Conservation (phyloP, 2,113 vertebrate genomes). For the Gambusia affinis region DNA sequence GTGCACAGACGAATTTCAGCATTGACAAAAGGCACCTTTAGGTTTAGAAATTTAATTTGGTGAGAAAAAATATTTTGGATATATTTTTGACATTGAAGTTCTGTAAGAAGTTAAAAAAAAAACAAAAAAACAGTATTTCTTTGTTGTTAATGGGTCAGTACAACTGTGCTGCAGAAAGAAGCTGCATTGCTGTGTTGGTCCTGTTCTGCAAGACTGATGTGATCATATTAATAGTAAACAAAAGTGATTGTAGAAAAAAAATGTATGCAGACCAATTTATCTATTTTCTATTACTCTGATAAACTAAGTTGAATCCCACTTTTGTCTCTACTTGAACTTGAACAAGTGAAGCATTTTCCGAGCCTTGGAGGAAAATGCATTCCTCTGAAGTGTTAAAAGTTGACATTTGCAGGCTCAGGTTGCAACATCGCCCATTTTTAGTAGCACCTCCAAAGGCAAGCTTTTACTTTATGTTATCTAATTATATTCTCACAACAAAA, state of each 20-base stretch:
- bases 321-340: not conserved
- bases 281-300: not conserved
- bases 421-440: not conserved
- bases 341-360: not conserved
- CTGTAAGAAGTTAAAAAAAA: not conserved
- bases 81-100: not conserved
- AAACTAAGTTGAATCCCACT: not conserved
- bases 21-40: not conserved
- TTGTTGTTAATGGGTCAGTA: not conserved
- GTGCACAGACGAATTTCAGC: not conserved
- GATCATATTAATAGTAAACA: not conserved
- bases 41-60: not conserved
- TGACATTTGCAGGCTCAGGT: too few species aligned
- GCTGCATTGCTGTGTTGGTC: not conserved
- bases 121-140: not conserved
- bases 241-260: not conserved
- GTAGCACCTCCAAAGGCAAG: not conserved
- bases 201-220: not conserved
- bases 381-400: not conserved
- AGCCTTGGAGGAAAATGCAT: not conserved
- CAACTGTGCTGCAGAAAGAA: not conserved
- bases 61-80: not conserved
- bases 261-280: not conserved
- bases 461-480: slow-evolving; percentile 7
- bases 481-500: slow-evolving; percentile 9